A percentile compares a stretch with the other conserved stretches of the same genome.
Evolutionary conservation across 2,888 invertebrate species (phyloP).

Genomic region (Rhamphomyia laevipes): DNA sequence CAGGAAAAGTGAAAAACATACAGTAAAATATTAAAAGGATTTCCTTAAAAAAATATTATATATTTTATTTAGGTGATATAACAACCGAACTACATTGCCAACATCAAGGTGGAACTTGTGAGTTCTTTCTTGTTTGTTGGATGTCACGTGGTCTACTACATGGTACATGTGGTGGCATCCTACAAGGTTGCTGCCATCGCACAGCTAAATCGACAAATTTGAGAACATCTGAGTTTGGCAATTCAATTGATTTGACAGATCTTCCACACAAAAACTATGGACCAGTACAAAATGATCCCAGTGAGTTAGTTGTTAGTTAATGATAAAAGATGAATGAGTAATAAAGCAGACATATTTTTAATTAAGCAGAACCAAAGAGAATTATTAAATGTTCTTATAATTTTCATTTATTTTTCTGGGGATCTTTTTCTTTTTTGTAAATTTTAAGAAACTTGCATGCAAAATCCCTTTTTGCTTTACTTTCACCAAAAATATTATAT

Average conservation of each 20-base stretch:
- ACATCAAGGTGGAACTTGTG: slow-evolving; percentile 62
- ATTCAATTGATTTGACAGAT: slow-evolving; percentile 50
- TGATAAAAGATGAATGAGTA: not conserved
- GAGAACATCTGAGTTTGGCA: slow-evolving; percentile 53
- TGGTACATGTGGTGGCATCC: slow-evolving; percentile 68
- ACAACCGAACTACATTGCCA: slow-evolving; percentile 36
- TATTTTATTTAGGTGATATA: slow-evolving; percentile 29
- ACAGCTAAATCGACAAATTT: slow-evolving; percentile 53
- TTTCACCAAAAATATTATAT: no score
- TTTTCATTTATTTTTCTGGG: no score
- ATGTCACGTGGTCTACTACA: slow-evolving; percentile 77
- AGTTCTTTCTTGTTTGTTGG: slow-evolving; percentile 88
- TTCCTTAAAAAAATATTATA: slow-evolving; percentile 2
- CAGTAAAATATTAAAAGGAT: no score
- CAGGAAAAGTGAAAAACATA: no score
- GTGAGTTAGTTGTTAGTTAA: slow-evolving; percentile 48
- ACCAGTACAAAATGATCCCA: slow-evolving; percentile 65
- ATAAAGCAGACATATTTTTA: no score
- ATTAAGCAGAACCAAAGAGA: no score
- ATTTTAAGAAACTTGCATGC: no score
- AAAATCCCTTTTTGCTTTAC: no score
- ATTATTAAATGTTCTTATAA: no score
- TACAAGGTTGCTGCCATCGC: slow-evolving; percentile 80
- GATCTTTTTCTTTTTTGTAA: no score
- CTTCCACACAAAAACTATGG: slow-evolving; percentile 50